phyloP scores from a whole-genome alignment of 2,797 vertebrate genomes.

The Chloroceryle inda region DNA sequence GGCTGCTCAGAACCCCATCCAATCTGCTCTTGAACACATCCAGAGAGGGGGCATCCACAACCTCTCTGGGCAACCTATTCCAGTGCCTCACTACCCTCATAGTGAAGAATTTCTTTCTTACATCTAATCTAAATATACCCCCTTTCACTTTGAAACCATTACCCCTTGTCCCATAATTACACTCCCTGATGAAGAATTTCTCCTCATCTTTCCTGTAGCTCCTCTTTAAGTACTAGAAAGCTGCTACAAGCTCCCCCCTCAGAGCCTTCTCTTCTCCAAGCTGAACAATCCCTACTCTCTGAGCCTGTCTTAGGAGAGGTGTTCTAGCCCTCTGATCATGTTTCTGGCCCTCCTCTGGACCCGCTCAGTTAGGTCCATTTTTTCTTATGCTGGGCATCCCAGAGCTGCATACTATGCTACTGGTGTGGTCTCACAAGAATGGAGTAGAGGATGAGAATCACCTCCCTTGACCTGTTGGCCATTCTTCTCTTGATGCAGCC shows the following conservation, averaged over 20 bases:
- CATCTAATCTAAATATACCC: background rate
- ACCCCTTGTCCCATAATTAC: too few relatives aligned
- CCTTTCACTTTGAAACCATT: background rate
- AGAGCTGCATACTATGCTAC: background rate
- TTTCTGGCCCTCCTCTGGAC: background rate
- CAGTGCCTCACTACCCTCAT: background rate
- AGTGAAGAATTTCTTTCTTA: background rate
- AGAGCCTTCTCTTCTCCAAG: background rate
- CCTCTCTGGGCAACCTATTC: background rate
- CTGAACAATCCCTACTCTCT: background rate
- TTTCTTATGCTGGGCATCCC: background rate
- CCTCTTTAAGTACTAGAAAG: background rate
- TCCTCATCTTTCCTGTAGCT: background rate
- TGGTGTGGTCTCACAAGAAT: background rate
- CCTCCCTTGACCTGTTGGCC: background rate
- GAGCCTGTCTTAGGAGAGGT: background rate
- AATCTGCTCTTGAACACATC: too few relatives aligned
- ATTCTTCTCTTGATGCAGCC: background rate
- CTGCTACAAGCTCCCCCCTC: background rate
- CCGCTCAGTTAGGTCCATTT: background rate
- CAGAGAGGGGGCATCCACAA: too few relatives aligned
- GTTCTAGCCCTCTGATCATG: background rate
- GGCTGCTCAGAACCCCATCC: too few relatives aligned
- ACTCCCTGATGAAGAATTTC: background rate
- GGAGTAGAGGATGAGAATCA: background rate